phyloP scores from a whole-genome alignment of 2,888 invertebrate genomes.

The Conomelus anceps region DNA sequence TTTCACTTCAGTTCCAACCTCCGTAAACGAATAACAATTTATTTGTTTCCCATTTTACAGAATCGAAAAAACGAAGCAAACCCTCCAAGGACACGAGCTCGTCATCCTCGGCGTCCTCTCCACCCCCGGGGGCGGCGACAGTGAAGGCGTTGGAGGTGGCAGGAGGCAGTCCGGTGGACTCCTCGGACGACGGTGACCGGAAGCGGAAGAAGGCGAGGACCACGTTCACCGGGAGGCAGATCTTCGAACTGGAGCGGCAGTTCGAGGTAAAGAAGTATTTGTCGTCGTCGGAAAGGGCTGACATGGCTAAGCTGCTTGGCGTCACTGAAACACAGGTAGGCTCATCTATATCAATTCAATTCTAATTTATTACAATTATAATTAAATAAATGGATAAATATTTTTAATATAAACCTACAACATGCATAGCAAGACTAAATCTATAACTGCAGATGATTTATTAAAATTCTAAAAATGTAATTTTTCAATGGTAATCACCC shows the following conservation, averaged over 20 bases:
- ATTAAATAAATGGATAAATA: too few relatives aligned
- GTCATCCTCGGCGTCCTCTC: constrained; percentile 23
- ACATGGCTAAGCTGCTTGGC: constrained; percentile 87
- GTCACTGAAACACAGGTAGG: constrained; percentile 93
- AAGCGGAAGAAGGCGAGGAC: constrained; percentile 85
- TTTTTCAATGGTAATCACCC: too few relatives aligned
- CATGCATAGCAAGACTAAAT: too few relatives aligned
- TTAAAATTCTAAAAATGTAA: too few relatives aligned
- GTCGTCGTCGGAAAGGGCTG: constrained; percentile 87
- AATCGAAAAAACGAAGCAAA: neutral
- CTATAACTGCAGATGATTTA: too few relatives aligned
- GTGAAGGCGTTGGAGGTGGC: constrained; percentile 14
- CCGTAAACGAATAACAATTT: too few relatives aligned
- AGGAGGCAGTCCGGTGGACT: constrained; percentile 19
- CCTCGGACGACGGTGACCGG: constrained; percentile 41
- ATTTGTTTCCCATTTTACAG: neutral
- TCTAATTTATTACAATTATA: neutral
- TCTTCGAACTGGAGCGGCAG: constrained; percentile 93
- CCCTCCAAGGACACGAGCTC: constrained; percentile 29
- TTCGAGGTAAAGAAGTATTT: constrained; percentile 95
- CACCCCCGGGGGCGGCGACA: constrained; percentile 23
- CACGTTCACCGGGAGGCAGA: constrained; percentile 91
- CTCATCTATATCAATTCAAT: neutral
- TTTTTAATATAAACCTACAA: too few relatives aligned
- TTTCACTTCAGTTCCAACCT: too few relatives aligned